Evolutionary conservation across 2,888 invertebrate genomes (phyloP).

Genomic region (Ochropleura plecta): DNA sequence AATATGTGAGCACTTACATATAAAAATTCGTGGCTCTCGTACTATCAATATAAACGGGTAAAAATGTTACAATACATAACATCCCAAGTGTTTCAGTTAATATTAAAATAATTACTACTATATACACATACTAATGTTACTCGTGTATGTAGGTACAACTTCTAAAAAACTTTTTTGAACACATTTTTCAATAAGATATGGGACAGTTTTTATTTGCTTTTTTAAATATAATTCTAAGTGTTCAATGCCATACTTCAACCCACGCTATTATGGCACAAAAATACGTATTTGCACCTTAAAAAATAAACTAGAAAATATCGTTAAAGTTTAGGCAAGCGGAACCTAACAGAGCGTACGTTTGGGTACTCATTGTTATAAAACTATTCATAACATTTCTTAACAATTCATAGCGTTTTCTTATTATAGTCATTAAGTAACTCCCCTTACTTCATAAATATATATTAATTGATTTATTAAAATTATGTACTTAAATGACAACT

Average conservation of each 20-base stretch:
- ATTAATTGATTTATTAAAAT: conserved; percentile 41
- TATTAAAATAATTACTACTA: conserved; percentile 75
- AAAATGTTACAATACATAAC: conserved; percentile 72
- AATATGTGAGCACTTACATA: conserved; percentile 67
- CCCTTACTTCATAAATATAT: conserved; percentile 44
- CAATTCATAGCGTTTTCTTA: conserved; percentile 53
- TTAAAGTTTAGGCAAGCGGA: conserved; percentile 74
- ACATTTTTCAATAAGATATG: conserved; percentile 89
- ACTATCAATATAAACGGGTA: conserved; percentile 68
- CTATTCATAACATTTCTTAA: conserved; percentile 50
- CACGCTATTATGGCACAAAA: conserved; percentile 80
- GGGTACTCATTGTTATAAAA: conserved; percentile 51
- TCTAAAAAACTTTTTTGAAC: conserved; percentile 87
- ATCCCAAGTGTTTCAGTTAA: conserved; percentile 68
- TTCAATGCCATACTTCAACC: conserved; percentile 69
- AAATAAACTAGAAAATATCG: conserved; percentile 60
- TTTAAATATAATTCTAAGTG: conserved; percentile 69
- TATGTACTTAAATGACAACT: conserved; percentile 53
- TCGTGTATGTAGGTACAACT: conserved; percentile 83
- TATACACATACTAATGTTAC: conserved; percentile 82
- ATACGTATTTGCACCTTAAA: conserved; percentile 72
- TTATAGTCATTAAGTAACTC: conserved; percentile 53
- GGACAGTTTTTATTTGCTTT: conserved; percentile 75
- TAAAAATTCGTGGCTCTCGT: conserved; percentile 64
- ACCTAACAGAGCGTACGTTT: conserved; percentile 64